Conservation (phyloP, 2,113 vertebrate genomes). For the Menura novaehollandiae region DNA sequence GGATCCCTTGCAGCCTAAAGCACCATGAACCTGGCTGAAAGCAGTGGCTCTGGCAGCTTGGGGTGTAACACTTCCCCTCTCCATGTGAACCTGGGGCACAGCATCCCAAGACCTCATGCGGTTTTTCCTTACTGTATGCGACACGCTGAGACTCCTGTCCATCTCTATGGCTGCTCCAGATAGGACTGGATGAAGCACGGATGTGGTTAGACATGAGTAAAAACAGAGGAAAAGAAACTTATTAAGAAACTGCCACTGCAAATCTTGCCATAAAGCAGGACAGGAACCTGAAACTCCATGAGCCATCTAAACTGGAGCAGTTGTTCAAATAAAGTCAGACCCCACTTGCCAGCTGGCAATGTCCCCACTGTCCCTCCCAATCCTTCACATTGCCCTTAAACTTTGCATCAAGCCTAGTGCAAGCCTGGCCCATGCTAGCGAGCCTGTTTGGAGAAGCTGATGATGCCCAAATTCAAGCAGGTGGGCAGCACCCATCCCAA, state of each 20-base stretch:
- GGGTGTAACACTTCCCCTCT: neutral
- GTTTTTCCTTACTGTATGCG: neutral
- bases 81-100: accelerated
- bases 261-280: neutral
- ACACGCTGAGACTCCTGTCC: accelerated
- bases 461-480: neutral
- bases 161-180: neutral
- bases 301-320: neutral
- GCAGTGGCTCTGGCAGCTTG: accelerated
- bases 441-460: neutral
- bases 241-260: neutral
- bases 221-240: accelerated
- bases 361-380: neutral
- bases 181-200: neutral
- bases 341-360: neutral
- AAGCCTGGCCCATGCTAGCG: neutral
- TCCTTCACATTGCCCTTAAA: neutral
- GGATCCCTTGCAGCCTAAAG: neutral
- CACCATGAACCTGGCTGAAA: neutral
- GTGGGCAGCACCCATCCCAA: neutral
- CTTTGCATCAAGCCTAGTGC: neutral
- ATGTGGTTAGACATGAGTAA: neutral
- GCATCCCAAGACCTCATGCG: accelerated
- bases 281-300: neutral
- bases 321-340: neutral